phyloP scores from a whole-genome alignment of 2,113 vertebrate species.

The Paramisgurnus dabryanus region DNA sequence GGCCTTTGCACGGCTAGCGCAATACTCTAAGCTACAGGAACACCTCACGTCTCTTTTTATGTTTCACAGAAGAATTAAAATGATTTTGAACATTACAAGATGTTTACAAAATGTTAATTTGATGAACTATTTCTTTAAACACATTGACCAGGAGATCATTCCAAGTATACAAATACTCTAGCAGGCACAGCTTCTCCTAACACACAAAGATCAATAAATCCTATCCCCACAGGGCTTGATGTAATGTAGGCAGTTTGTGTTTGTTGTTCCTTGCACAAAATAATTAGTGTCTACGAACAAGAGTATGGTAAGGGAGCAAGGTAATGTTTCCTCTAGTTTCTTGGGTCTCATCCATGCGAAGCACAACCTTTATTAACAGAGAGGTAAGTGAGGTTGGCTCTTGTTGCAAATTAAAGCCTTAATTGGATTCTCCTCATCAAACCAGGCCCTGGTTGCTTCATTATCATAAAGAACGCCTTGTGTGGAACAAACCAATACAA shows the following conservation, averaged over 20 bases:
- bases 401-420: slow-evolving; percentile 37
- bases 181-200: neutral
- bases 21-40: too few species aligned
- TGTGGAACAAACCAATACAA: neutral
- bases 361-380: slow-evolving; percentile 22
- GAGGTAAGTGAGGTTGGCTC: slow-evolving; percentile 50
- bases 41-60: too few species aligned
- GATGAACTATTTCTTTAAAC: neutral
- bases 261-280: slow-evolving; percentile 26
- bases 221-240: slow-evolving; percentile 10
- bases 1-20: too few species aligned
- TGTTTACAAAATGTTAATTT: neutral
- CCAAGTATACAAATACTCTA: neutral
- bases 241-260: slow-evolving; percentile 2
- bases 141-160: neutral
- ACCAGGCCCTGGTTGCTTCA: slow-evolving; percentile 32
- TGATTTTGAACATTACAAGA: too few species aligned
- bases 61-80: too few species aligned
- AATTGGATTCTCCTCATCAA: slow-evolving; percentile 44
- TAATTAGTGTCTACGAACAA: slow-evolving; percentile 26
- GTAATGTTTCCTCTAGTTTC: slow-evolving; percentile 30
- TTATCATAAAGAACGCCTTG: slow-evolving; percentile 54
- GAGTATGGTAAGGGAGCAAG: slow-evolving; percentile 7
- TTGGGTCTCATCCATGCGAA: slow-evolving; percentile 1
- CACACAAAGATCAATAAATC: slow-evolving; percentile 16